Percentiles rank a stretch among this genome's conserved stretches.
Evolutionary conservation across 1,140 invertebrate species (phyloP).

Genomic region (Bombus terrestris): DNA sequence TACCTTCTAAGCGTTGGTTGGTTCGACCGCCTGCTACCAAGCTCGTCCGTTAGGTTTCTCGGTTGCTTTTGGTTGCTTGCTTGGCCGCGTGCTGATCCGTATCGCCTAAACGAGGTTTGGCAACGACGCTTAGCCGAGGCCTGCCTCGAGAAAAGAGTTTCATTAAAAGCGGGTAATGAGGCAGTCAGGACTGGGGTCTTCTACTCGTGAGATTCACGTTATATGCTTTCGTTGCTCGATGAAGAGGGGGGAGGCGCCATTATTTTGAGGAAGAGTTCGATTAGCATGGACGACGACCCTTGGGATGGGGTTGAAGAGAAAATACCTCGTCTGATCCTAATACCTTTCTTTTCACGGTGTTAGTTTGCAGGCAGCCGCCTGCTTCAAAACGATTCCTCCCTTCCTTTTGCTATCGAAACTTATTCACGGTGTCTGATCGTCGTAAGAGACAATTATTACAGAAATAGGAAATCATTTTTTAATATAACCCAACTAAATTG

Average conservation of each 20-base stretch:
- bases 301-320: constrained; percentile 42
- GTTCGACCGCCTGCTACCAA: neutral
- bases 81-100: constrained; percentile 76
- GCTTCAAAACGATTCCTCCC: neutral
- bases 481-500: no score
- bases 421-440: neutral
- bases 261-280: constrained; percentile 70
- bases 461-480: no score
- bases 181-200: constrained; percentile 63
- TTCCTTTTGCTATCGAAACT: neutral
- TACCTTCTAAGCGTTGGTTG: constrained; percentile 28
- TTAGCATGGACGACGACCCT: constrained; percentile 64
- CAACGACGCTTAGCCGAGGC: constrained; percentile 77
- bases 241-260: constrained; percentile 46
- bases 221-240: constrained; percentile 23
- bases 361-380: neutral
- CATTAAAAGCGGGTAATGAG: constrained; percentile 79
- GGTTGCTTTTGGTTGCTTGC: constrained; percentile 46
- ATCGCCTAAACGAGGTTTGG: constrained; percentile 82
- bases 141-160: constrained; percentile 79
- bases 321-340: constrained; percentile 33
- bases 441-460: no score
- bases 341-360: constrained; percentile 29
- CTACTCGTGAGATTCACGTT: constrained; percentile 65
- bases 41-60: constrained; percentile 22